Conservation (phyloP, 2,888 invertebrate genomes). For the Phyllotreta cruciferae region DNA sequence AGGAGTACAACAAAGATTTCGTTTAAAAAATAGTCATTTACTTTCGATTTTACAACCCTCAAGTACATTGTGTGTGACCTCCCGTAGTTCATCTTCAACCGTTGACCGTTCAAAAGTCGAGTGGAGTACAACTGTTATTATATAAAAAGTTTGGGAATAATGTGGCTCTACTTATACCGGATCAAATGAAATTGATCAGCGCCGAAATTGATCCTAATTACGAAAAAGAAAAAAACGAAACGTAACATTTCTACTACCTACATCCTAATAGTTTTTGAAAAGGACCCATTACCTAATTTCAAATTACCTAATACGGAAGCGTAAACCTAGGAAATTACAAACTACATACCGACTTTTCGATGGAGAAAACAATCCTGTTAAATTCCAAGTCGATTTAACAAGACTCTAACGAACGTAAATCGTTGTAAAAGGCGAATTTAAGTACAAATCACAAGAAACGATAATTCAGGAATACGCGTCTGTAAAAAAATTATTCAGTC, state of each 20-base stretch:
- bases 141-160: conserved; percentile 7
- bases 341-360: background rate
- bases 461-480: conserved; percentile 24
- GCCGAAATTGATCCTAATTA: conserved; percentile 23
- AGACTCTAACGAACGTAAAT: conserved; percentile 13
- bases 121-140: conserved; percentile 14
- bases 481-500: conserved; percentile 31
- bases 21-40: conserved; percentile 52
- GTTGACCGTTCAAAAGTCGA: conserved; percentile 9
- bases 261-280: conserved; percentile 13
- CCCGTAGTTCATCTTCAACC: background rate
- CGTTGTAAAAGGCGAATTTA: conserved; percentile 25
- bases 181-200: background rate
- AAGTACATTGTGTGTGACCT: conserved; percentile 1
- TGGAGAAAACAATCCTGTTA: conserved; percentile 5
- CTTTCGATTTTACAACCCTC: conserved; percentile 38
- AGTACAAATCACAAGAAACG: conserved; percentile 30
- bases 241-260: conserved; percentile 30
- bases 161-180: background rate
- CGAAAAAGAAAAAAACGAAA: conserved; percentile 18
- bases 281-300: conserved; percentile 18
- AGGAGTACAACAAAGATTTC: conserved; percentile 50
- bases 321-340: conserved; percentile 16
- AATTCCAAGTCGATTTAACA: background rate
- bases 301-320: conserved; percentile 22